Base-by-base conservation (phyloP, 1,140 invertebrate genomes). In the Aphaenogaster rudis region DNA sequence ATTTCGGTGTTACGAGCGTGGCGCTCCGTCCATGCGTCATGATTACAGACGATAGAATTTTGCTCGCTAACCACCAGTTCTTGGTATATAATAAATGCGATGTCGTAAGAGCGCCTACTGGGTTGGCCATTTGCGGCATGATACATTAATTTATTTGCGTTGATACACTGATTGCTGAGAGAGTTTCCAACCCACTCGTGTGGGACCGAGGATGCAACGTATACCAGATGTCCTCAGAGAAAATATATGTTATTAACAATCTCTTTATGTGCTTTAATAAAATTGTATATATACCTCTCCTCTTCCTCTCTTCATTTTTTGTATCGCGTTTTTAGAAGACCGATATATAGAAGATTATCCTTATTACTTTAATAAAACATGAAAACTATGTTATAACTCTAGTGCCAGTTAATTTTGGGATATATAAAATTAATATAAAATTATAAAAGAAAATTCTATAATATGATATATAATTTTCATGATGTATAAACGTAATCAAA, bases 31-130 rank as follows among this genome's bases (percentile, higher is more conserved):
- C 66, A 71, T 81, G 64, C 79, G 66, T 71, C 79, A 71, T 57
- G 64, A 71, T 81, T 81, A 81, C 39, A 81, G 67, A 81, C 28
- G 79, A 67, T 71, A 59, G 79, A 81, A 71, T 81, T 81, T 81
- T 71, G 79, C 63, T 61, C 66, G 21, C 36, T 81, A 81, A 81
- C 64, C 64, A 21, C 78, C 48, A 59, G 48, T 71, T 69, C 79
- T 81, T 71, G 64, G 39, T 15, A 33, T 71, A 39, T 52, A 71
- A 39, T 71, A 71, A 71, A 71, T 71, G 28, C 52, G 13, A 11
- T 15, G 48, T 71, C 64, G 64, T 81, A 81, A 69, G 33, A 45
- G 48, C 48, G 50, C 50, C 66, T 71, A 81, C 36, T n/a, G 50
- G 48, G 15, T 39, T 45, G 48, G 4, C 63, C 33, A 48, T 79